Base-by-base conservation (phyloP, 2,888 invertebrate species). In the Chymomyza amoena region DNA sequence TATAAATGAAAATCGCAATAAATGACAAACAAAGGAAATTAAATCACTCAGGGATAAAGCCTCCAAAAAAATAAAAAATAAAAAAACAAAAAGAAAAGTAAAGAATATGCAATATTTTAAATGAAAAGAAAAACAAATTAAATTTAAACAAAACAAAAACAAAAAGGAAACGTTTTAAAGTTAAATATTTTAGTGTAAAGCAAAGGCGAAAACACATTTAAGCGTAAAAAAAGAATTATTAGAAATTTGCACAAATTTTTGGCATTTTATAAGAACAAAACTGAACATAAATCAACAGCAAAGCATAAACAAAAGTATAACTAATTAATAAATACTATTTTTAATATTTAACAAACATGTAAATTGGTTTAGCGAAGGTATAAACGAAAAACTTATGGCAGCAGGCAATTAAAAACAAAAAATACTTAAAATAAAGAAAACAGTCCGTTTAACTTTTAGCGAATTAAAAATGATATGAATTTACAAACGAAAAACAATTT, bases 1-100 rank as follows among this genome's bases (percentile, higher is more conserved):
- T 78, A 88, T 88, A 89, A 84, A 71, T 73, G 78, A 76, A 81
- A 82, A 85, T 72, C 84, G 81, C 83, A 84, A 90, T 87, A 90
- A 85, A 90, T 84, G 84, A 84, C 84, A 84, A 88, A 84, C 84
- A 84, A 84, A 85, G 86, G 79, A 88, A 86, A 90, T 88, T 85
- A 90, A 89, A 88, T 89, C 90, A 91, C 91, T 91, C 91, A 91
- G 91, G 91, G 91, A 91, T 90, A 88, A 89, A 91, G 91, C 91
- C 91, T 91, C 91, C 89, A 91, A 91, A 90, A 88, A 83, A 87
- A 82, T 64, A 81, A 85, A 78, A 80, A 70, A 81, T 78, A 73
- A 82, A 66, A 64, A 72, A 74, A 68, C 20, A 57, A 70, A 75
- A 78, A 70, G 73, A 76, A 88, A 88, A 81, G 54, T 66, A 28